These are phyloP conservation scores for Podarcis muralis DNA, from an alignment of 2,113 vertebrate genomes.

Conservation along the genomic window DNA sequence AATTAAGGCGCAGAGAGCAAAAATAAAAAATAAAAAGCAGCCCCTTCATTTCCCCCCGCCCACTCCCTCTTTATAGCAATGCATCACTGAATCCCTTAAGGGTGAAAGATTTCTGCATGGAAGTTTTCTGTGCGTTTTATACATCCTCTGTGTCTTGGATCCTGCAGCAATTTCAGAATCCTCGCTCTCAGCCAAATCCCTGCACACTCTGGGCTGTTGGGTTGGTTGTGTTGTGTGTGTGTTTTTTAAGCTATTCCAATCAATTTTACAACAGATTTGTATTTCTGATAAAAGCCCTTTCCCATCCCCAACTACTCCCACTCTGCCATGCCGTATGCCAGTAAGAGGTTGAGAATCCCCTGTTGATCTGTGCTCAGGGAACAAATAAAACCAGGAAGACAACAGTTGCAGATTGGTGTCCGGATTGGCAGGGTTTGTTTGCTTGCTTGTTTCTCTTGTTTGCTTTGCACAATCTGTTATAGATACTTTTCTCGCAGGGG, in stretches of 20 bases:
- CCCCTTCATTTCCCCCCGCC: slow-evolving; percentile 22
- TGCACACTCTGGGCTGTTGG: rapidly evolving
- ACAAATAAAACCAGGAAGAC: slow-evolving; percentile 1
- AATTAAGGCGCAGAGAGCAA: slow-evolving; percentile 60
- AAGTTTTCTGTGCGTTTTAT: slow-evolving; percentile 58
- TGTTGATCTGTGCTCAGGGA: neutral
- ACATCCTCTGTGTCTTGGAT: neutral
- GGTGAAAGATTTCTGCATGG: slow-evolving; percentile 42
- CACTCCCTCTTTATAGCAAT: slow-evolving; percentile 29
- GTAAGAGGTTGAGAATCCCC: neutral
- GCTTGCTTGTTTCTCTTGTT: neutral
- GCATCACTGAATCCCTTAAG: slow-evolving; percentile 55
- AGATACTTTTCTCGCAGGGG: neutral
- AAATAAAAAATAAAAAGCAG: neutral
- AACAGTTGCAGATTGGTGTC: neutral
- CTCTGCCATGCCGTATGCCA: rapidly evolving
- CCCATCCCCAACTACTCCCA: rapidly evolving
- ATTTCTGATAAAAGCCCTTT: slow-evolving; percentile 32
- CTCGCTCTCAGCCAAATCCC: slow-evolving; percentile 15
- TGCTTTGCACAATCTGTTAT: neutral
- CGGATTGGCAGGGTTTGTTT: neutral
- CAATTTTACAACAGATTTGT: slow-evolving; percentile 24
- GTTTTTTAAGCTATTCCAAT: neutral
- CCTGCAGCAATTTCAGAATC: neutral
- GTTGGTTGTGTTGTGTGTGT: neutral